Conservation (phyloP, 2,888 invertebrate species). For the Disparrhopalites patrizii region DNA sequence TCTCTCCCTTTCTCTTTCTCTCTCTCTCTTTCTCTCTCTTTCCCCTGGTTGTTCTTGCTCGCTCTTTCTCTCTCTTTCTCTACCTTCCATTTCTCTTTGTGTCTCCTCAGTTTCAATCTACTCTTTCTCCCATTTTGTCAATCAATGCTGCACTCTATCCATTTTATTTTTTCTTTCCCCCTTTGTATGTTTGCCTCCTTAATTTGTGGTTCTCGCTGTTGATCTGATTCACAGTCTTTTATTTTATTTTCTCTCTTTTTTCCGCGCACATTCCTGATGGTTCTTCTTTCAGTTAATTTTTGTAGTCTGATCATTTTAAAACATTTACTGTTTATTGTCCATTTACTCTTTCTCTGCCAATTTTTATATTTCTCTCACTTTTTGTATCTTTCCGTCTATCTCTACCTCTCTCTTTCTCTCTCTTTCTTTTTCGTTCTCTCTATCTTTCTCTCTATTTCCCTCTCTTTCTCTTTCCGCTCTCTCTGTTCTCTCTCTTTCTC, state of each 20-base stretch:
- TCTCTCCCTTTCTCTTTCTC: background rate
- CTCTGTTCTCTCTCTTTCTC: background rate
- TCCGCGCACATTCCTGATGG: background rate
- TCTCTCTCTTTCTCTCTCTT: background rate
- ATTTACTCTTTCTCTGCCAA: no score
- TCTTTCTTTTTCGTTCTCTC: no score
- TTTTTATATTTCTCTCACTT: no score
- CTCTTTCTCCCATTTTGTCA: no score
- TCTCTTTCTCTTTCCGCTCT: no score
- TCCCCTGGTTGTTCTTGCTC: background rate
- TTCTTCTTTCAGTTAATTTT: no score
- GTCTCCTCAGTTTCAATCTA: background rate
- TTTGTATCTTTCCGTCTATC: no score
- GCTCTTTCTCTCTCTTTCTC: background rate
- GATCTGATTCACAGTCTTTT: background rate
- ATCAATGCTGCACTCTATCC: background rate
- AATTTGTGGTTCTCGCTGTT: background rate
- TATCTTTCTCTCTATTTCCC: no score
- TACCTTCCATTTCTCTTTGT: background rate
- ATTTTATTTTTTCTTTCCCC: slow-evolving; percentile 4
- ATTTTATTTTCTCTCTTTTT: background rate
- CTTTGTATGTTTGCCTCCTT: background rate
- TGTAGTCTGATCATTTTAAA: no score
- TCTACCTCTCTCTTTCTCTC: no score
- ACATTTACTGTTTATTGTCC: no score